Evolutionary conservation across 92 coral and sea anemone genomes (phyloP).

Genomic region (Porites cylindrica): DNA sequence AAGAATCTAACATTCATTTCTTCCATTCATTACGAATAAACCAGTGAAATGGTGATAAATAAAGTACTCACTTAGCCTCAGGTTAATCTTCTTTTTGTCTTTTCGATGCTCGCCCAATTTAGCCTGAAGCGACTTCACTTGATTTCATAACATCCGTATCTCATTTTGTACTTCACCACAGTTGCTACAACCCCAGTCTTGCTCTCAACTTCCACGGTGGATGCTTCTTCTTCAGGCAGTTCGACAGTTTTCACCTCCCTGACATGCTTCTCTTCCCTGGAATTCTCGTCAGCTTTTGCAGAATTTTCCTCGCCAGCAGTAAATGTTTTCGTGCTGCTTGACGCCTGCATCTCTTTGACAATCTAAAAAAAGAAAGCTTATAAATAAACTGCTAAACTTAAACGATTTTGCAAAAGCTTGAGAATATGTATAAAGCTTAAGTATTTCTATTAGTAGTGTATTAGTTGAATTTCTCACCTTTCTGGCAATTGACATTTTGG

Average conservation of each 20-base stretch:
- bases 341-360: not conserved
- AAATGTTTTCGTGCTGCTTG: not conserved
- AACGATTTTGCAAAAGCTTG: not conserved
- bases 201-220: not conserved
- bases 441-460: not conserved
- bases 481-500: not conserved
- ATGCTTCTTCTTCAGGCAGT: not conserved
- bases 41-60: not conserved
- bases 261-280: too few species aligned
- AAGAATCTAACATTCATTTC: too few species aligned
- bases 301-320: not conserved
- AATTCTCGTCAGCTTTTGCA: too few species aligned
- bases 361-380: slow-evolving; percentile 13
- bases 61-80: not conserved
- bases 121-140: not conserved
- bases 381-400: not conserved
- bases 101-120: not conserved
- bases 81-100: not conserved
- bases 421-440: not conserved
- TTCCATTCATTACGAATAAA: too few species aligned
- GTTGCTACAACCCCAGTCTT: not conserved
- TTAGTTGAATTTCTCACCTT: not conserved
- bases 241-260: too few species aligned
- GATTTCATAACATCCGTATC: not conserved
- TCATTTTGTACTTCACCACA: not conserved